Conservation (phyloP, 2,888 invertebrate genomes). For the Anarsia innoxiella region DNA sequence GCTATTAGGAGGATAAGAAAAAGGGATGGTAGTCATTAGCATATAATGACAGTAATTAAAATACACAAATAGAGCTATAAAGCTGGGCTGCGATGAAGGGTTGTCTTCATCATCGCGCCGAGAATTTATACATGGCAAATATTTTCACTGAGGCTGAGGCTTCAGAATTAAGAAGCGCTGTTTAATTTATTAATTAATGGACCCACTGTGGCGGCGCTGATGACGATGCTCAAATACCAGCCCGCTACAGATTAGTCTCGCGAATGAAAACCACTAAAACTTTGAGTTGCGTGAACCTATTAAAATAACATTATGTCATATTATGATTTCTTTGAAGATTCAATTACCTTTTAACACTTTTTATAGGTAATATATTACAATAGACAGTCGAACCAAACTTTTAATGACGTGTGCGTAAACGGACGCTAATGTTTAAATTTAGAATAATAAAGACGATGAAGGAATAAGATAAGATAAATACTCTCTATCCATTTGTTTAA, state of each 20-base stretch:
- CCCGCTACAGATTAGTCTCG: conserved; percentile 11
- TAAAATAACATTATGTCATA: too few species aligned
- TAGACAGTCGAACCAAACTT: too few species aligned
- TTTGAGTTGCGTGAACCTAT: too few species aligned
- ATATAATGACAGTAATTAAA: conserved; percentile 83
- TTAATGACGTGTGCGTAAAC: too few species aligned
- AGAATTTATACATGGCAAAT: conserved; percentile 73
- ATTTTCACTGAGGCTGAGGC: conserved; percentile 64
- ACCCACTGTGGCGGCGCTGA: conserved; percentile 57
- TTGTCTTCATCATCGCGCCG: conserved; percentile 68
- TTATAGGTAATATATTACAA: too few species aligned
- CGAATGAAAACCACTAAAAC: not conserved
- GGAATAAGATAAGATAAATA: too few species aligned
- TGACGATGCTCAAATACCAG: conserved; percentile 26
- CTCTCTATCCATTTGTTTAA: too few species aligned
- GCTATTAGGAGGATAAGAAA: conserved; percentile 76
- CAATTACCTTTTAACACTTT: too few species aligned
- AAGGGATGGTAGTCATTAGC: conserved; percentile 76
- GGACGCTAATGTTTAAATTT: too few species aligned
- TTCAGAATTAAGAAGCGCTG: conserved; percentile 62
- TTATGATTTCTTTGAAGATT: too few species aligned
- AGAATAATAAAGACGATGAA: too few species aligned
- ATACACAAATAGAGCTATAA: conserved; percentile 82
- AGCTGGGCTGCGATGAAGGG: conserved; percentile 72
- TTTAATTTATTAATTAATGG: conserved; percentile 74